Evolutionary conservation across 2,797 vertebrate species (phyloP), one percentile per base, ranked within the genome.

Genomic region (Cossypha caffra): DNA sequence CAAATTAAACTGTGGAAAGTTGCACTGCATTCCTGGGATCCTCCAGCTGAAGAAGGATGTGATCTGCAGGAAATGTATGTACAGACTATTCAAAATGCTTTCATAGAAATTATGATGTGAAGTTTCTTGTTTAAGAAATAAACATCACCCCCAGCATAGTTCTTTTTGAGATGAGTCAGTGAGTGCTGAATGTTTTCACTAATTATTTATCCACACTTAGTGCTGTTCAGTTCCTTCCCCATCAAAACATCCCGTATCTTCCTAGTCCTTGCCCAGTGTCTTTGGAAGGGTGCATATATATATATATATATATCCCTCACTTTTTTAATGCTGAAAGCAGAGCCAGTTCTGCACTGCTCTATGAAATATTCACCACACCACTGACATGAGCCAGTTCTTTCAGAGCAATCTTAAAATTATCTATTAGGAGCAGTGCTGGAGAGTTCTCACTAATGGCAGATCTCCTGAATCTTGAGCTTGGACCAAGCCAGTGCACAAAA

Each of bases 1-100:
- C 99, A 99, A 86, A 99, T 99, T 90, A 99, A 98, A 76, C 98
- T 99, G n/a, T 99, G 99, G 99, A 99, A 98, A 88, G 99, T 99
- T 88, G 99, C 99, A 5, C 93, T 99, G 79, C 99, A 99, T 35
- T 98, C 98, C 7, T 99, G 99, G 99, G 99, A 99, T 90, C 99
- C 99, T 26, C 99, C 99, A 0, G 42, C 96, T 26, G 98, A 98
- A 69, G 98, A 97, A 52, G 97, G 97, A 55, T 97, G 95, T 81
- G 98, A 98, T 58, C 94, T 98, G 55, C 98, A 98, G 81, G 98
- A 98, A 69, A 96, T 99, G 99, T 99, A 98, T 25, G 98, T 98
- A 91, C 67, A 7, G 5, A 17, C 43, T 17, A 3, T 24, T 28
- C 31, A 16, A 4, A 20, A 15, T 77, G 43, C 11, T 35, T 45